Evolutionary conservation across 2,888 invertebrate genomes (phyloP), one percentile per base, ranked within the genome.

Genomic region (Athalia cordata): DNA sequence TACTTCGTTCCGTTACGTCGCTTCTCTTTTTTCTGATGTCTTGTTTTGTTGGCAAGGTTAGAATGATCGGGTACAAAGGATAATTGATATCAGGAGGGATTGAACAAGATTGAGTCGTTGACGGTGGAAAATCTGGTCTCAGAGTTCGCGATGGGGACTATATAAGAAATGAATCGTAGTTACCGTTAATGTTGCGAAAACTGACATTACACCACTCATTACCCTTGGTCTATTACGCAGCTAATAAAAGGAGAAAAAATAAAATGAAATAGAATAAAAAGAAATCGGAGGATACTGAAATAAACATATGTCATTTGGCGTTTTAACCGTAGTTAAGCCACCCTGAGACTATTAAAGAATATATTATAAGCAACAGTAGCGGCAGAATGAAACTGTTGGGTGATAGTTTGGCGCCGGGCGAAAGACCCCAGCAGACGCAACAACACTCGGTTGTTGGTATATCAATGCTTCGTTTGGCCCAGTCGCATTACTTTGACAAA

Each of bases 401-500:
- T 62, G 8, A 13, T 13, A 59, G 59, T 74, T 74, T 74, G 74
- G 74, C 74, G 74, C 61, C 74, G 74, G 47, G 59, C 50, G 47
- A 29, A 8, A 72, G 47, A 72, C 13, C 43, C 9, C 6, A 29
- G 29, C 15, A 9, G 45, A 59, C 64, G 61, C 62, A 75, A 75
- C 75, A 75, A 75, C 62, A 64, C 75, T 49, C 29, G 75, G 50
- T 85, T 83, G 86, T 85, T 85, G 85, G 84, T 84, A 83, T 83
- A 87, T 86, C 82, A 84, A 86, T 84, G 86, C 84, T 83, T 85
- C 85, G 84, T 85, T 86, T 85, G 84, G 83, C 82, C 82, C 84
- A 83, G 85, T 82, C 84, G 81, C 83, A 81, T 83, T 83, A 81
- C 83, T 81, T 81, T 85, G 85, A 85, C 82, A 80, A 85, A 85